Evolutionary conservation across 2,797 vertebrate species (phyloP), one percentile per base, ranked within the genome.

Genomic region (Gallinago solitaria): DNA sequence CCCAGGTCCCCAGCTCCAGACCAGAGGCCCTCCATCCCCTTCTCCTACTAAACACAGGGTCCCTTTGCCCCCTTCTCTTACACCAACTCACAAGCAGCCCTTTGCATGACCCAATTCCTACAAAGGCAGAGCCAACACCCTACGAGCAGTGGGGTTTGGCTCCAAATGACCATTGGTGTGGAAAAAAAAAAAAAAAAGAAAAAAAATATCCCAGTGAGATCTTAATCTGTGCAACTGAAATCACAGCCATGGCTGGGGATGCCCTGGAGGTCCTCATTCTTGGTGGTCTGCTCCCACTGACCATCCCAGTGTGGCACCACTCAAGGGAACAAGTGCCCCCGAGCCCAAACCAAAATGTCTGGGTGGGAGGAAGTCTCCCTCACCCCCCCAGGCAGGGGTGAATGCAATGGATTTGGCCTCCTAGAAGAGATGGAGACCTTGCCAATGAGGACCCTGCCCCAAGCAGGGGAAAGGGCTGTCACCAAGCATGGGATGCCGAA

Each of bases 161-260:
- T 39, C 19, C 33, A 25, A n/a, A 43, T 35, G 50, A 23, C 57
- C n/a, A 30, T 35, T 48, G 28, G 5, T 32, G 27, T 45, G 57
- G 21, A 45, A 74, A 56, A 43, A 79, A 43, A 79, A 80, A 59
- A 6, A 48, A 12, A 30, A 11, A 54, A 4, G 24, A 23, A 25
- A 11, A 32, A 10, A n/a, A 37, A 48, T 9, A 13, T 4, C 28
- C 9, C 43, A 61, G 11, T 53, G 16, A 53, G 32, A 67, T 9
- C 41, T 51, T 64, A 43, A 67, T 20, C 57, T 61, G 32, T 5
- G 3, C 51, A 76, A 13, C 39, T 30, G 39, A 70, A 32, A 50
- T 14, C 30, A 11, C 57, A 0, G 2, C 51, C 0, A 0, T 1
- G 1, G 19, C 57, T 65, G 57, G 47, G 24, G 69, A 43, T 32